A percentile compares a stretch with the other conserved stretches of the same genome.
Conservation (phyloP, 2,113 vertebrate genomes). For the Prionailurus bengalensis region DNA sequence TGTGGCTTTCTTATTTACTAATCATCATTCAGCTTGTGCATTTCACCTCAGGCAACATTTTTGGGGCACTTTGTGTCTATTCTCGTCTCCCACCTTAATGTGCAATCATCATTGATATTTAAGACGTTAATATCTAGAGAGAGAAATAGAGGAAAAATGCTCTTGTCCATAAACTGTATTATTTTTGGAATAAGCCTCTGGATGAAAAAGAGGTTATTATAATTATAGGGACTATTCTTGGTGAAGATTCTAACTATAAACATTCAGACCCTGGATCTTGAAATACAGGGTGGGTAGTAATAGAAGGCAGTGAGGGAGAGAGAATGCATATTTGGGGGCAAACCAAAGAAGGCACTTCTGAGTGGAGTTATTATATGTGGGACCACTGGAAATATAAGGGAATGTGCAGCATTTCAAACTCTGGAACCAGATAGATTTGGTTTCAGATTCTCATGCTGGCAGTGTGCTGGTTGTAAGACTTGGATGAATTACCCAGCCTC, state of each 20-base stretch:
- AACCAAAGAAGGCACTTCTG: neutral
- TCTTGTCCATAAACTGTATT: neutral
- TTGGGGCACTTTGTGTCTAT: neutral
- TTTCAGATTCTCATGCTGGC: neutral
- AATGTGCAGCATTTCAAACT: neutral
- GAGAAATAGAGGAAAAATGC: neutral
- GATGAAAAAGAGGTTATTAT: neutral
- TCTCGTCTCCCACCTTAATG: neutral
- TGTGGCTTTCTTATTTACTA: constrained; percentile 65
- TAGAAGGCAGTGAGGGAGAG: neutral
- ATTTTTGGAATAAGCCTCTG: neutral
- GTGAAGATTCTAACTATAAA: neutral
- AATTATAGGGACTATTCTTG: neutral
- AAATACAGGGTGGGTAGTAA: neutral
- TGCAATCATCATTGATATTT: neutral
- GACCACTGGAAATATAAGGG: no score
- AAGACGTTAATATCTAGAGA: neutral
- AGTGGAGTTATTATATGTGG: neutral
- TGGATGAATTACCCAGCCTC: neutral
- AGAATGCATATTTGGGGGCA: rapidly evolving
- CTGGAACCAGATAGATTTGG: neutral
- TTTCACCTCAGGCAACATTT: neutral
- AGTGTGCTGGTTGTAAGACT: neutral
- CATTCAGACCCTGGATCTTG: neutral
- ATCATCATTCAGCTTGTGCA: neutral